These are phyloP conservation scores for Cryptotermes secundus DNA, from an alignment of 1,140 invertebrate genomes.

Conservation along the genomic window DNA sequence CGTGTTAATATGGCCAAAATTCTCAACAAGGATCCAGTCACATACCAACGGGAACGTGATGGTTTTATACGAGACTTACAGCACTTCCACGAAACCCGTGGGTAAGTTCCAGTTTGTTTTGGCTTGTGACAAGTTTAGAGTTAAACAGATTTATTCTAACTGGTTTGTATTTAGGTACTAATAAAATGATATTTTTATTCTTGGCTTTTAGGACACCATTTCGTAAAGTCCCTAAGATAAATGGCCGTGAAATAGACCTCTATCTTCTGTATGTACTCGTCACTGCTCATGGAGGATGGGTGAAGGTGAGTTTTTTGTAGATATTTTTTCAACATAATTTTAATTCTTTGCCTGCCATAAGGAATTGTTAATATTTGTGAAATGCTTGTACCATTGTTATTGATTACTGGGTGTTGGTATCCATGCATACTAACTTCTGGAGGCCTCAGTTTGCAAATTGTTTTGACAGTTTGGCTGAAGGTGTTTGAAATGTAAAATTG, in stretches of 20 bases:
- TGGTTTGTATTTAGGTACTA: not conserved
- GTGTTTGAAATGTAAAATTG: too few relatives aligned
- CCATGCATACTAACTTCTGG: not conserved
- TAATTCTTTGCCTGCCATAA: too few relatives aligned
- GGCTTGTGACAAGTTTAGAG: slow-evolving; percentile 26
- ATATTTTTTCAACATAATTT: not conserved
- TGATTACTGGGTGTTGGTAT: not conserved
- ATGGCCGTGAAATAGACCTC: slow-evolving; percentile 86
- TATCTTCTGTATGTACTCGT: slow-evolving; percentile 87
- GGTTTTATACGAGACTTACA: slow-evolving; percentile 76
- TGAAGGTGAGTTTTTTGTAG: slow-evolving; percentile 69
- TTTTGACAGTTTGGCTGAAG: not conserved
- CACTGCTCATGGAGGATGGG: slow-evolving; percentile 87
- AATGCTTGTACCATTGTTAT: not conserved
- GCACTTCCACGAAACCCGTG: slow-evolving; percentile 80
- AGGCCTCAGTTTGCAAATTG: not conserved
- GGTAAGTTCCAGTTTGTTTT: slow-evolving; percentile 59
- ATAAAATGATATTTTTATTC: slow-evolving; percentile 30
- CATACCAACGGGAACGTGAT: slow-evolving; percentile 68
- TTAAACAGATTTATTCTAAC: not conserved
- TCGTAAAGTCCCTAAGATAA: slow-evolving; percentile 74
- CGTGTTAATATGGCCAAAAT: slow-evolving; percentile 61
- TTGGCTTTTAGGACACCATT: slow-evolving; percentile 69
- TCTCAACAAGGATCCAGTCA: slow-evolving; percentile 69
- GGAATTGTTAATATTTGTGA: not conserved